Conservation (phyloP, 2,797 vertebrate species). For the Chiroxiphia lanceolata region DNA sequence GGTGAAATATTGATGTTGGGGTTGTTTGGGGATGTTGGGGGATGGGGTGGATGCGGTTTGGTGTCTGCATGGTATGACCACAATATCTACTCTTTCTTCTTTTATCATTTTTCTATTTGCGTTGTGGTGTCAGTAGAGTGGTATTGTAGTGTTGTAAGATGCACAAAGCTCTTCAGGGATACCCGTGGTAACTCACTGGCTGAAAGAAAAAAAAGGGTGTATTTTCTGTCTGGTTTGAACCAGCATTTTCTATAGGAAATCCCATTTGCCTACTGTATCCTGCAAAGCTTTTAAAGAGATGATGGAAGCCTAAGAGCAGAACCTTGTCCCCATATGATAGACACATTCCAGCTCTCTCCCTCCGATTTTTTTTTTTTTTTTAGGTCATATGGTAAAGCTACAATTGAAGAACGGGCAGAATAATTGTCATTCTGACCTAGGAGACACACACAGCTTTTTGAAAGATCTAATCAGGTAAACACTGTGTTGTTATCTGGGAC, state of each 20-base stretch:
- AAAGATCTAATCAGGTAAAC: neutral
- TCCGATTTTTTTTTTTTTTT: neutral
- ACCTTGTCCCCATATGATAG: neutral
- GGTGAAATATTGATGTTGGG: neutral
- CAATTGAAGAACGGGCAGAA: neutral
- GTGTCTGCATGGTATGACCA: neutral
- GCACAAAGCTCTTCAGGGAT: neutral
- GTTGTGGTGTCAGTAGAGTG: neutral
- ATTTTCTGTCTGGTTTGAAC: neutral
- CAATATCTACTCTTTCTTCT: neutral
- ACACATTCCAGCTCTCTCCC: neutral
- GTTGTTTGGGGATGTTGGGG: neutral
- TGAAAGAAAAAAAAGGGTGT: neutral
- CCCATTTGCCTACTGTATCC: neutral
- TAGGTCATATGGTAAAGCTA: neutral
- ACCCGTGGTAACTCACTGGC: neutral
- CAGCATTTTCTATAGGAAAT: neutral
- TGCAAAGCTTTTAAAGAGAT: neutral
- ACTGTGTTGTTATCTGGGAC: neutral
- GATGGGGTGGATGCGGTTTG: fast-evolving
- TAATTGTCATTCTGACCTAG: neutral
- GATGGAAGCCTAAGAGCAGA: neutral
- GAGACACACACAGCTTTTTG: neutral
- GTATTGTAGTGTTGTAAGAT: neutral
- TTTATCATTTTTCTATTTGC: neutral